These are phyloP conservation scores for Poecilobothrus nobilitatus DNA, from an alignment of 2,888 invertebrate species.

Conservation along the genomic window DNA sequence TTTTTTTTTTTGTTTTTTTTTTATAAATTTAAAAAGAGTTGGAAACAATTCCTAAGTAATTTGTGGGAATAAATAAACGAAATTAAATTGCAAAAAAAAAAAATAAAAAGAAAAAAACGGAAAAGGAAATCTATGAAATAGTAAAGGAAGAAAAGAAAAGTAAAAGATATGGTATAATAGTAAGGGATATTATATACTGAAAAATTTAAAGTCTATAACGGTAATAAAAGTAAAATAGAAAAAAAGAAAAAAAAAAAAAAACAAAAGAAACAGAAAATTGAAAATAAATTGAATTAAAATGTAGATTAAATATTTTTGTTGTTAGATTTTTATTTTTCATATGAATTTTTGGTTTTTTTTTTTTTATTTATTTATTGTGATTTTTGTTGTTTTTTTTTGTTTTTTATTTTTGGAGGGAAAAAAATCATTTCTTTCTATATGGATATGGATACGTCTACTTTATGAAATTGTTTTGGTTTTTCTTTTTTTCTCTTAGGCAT, in stretches of 20 bases:
- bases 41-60: slow-evolving; percentile 3
- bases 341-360: not conserved
- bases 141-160: not conserved
- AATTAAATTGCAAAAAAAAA: not conserved
- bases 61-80: not conserved
- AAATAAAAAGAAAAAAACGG: too few species aligned
- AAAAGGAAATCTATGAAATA: not conserved
- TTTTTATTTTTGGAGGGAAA: too few species aligned
- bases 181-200: too few species aligned
- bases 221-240: not conserved
- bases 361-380: not conserved
- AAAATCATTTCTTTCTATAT: too few species aligned
- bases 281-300: slow-evolving; percentile 3
- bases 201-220: not conserved
- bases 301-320: not conserved
- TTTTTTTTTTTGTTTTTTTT: too few species aligned
- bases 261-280: not conserved
- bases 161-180: too few species aligned
- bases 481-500: too few species aligned
- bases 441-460: too few species aligned
- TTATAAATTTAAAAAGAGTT: not conserved
- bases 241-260: too few species aligned
- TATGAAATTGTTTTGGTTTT: too few species aligned
- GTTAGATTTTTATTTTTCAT: not conserved
- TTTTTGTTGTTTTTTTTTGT: too few species aligned